Evolutionary conservation across 2,797 vertebrate species (phyloP), one percentile per base, ranked within the genome.

Genomic region (Sus cebifrons): DNA sequence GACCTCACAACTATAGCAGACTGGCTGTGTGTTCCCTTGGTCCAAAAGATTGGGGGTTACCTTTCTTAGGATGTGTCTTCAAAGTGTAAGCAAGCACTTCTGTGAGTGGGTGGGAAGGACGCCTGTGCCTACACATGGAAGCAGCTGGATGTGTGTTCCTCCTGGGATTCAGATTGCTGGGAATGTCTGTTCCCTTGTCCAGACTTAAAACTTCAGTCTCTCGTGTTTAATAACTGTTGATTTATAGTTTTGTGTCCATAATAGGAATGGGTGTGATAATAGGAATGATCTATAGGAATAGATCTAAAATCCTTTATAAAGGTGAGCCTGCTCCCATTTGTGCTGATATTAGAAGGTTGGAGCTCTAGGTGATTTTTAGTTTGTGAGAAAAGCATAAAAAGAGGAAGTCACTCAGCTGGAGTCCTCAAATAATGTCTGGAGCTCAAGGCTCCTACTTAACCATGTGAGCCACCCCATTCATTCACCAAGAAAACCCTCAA

Each of bases 401-500:
- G n/a, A 79, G 5, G n/a, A 88, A 89, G 32, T 75, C 84, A 86
- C 15, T 74, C 65, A 82, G 44, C 9, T 49, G 44, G 4, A 54
- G 18, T 75, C 20, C 27, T 96, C 54, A 70, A 54, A 40, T 56
- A 29, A 78, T 52, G 5, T 81, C n/a, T 79, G 64, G 52, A 91
- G 56, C 40, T 70, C 65, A 89, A 29, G 49, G 8, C 20, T 75
- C 40, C 36, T 64, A 32, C 29, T 85, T 67, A 49, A 60, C 32
- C 36, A 16, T 81, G 49, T 79, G 11, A 81, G 15, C 29, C 79
- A 64, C 49, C 73, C 91, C 92, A 44, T 86, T 93, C 23, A 21
- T 91, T 94, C 73, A 90, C n/a, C 95, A 98, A 98, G 95, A 98
- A 98, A 97, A 98, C 97, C 97, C 96, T 97, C 97, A 82, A 97